Evolutionary conservation across 2,113 vertebrate genomes (phyloP), one percentile per base, ranked within the genome.

Genomic region (Litocranius walleri): DNA sequence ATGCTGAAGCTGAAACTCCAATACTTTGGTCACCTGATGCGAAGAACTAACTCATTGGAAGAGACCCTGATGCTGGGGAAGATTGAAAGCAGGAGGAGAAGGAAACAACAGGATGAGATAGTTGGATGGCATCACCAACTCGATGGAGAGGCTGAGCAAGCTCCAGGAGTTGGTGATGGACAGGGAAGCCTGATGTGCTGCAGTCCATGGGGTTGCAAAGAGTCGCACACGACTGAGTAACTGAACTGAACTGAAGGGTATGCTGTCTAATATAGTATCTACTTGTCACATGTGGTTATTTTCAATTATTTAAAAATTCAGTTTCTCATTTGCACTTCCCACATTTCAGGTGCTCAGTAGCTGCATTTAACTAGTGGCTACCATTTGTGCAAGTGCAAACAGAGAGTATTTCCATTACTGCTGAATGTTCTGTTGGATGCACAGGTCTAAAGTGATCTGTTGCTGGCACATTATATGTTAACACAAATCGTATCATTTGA

Each of bases 201-300:
- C 64, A 71, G 64, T 71, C 64, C 9, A 36, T 6, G 17, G 19
- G 17, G n/a, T 11, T 71, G 64, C n/a, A n/a, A n/a, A 71, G 9
- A 3, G 64, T 71, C 0, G 1, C 17, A 36, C 64, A 21, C 0
- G 17, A 71, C n/a, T 21, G 64, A 71, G 17, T 67, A 2, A 21
- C 64, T 71, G 9, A 71, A 71, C 64, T 71, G n/a, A 71, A 71
- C 2, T 36, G 64, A 36, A 36, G 64, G 64, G 33, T 71, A 71
- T 36, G 19, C 33, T 88, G 52, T 85, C 82, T 43, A 45, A 14
- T 25, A 8, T 6, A 29, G 36, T 62, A 91, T n/a, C 7, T 19
- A 17, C 13, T 48, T 40, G 54, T 6, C 17, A 40, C 36, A n/a
- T 29, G 30, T n/a, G 43, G 84, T 50, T 84, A 30, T 64, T 64